These are phyloP conservation scores for Orchesella flavescens DNA, from an alignment of 2,888 invertebrate genomes.

Conservation along the genomic window DNA sequence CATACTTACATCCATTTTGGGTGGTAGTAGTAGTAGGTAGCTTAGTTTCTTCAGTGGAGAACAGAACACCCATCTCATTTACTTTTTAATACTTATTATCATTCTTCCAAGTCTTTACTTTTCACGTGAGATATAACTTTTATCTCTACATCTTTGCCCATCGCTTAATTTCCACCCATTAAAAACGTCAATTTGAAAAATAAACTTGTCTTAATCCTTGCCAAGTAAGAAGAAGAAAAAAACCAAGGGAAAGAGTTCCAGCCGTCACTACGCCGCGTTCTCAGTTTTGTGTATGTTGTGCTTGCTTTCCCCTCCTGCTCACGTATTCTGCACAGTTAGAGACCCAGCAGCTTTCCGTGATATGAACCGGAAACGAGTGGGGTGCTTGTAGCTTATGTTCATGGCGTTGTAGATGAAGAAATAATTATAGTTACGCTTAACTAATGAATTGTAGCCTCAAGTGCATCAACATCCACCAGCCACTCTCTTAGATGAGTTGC, in stretches of 20 bases:
- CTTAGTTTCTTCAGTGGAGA: not conserved
- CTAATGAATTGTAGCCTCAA: no score
- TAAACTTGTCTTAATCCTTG: slow-evolving; percentile 56
- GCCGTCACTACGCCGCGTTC: slow-evolving; percentile 23
- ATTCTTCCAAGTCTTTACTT: not conserved
- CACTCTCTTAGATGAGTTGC: no score
- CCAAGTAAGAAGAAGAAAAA: no score
- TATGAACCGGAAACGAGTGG: slow-evolving; percentile 45
- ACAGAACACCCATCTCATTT: slow-evolving; percentile 3
- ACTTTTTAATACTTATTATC: not conserved
- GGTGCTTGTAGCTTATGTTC: slow-evolving; percentile 20
- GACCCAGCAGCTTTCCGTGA: slow-evolving; percentile 21
- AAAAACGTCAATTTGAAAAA: slow-evolving; percentile 50
- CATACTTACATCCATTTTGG: no score
- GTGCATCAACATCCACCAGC: no score
- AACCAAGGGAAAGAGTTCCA: slow-evolving; percentile 21
- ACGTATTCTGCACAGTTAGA: not conserved
- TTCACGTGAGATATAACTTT: slow-evolving; percentile 21
- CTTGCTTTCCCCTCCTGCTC: not conserved
- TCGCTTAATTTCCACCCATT: slow-evolving; percentile 50
- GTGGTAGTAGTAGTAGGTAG: not conserved
- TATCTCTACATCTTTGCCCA: slow-evolving; percentile 49
- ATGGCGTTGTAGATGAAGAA: slow-evolving; percentile 4
- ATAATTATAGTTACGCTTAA: not conserved
- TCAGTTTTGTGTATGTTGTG: not conserved